A percentile compares a stretch with the other conserved stretches of the same genome.
phyloP scores from a whole-genome alignment of 2,113 vertebrate genomes.

The Ammospiza caudacuta region DNA sequence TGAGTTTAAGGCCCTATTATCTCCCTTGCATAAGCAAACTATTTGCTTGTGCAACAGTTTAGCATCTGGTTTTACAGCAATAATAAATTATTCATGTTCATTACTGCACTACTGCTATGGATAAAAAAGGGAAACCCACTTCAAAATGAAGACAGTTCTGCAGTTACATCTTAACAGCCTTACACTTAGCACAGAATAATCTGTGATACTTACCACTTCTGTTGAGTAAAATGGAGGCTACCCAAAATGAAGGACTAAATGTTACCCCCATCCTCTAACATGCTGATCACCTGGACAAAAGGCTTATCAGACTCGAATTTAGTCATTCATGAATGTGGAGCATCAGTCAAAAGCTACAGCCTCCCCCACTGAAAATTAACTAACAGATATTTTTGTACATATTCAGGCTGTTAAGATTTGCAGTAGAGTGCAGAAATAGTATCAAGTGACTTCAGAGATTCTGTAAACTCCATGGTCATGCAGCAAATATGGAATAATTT shows the following conservation, averaged over 20 bases:
- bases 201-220: background rate
- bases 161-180: background rate
- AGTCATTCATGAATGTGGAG: background rate
- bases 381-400: background rate
- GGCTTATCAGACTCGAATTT: background rate
- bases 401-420: background rate
- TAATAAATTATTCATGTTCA: conserved; percentile 9
- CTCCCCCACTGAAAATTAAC: background rate
- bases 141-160: background rate
- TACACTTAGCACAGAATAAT: background rate
- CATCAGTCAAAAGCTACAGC: background rate
- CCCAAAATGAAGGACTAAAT: background rate
- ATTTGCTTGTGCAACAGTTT: background rate
- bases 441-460: background rate
- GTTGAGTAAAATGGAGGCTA: background rate
- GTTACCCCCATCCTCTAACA: background rate
- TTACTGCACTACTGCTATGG: background rate
- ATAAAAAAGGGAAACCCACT: conserved; percentile 16
- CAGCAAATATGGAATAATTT: background rate
- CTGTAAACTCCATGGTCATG: background rate
- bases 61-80: background rate
- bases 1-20: background rate
- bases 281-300: background rate
- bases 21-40: background rate
- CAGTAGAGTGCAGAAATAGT: background rate